Evolutionary conservation across 1,140 invertebrate species (phyloP).

Genomic region (Archegozetes longisetosus): DNA sequence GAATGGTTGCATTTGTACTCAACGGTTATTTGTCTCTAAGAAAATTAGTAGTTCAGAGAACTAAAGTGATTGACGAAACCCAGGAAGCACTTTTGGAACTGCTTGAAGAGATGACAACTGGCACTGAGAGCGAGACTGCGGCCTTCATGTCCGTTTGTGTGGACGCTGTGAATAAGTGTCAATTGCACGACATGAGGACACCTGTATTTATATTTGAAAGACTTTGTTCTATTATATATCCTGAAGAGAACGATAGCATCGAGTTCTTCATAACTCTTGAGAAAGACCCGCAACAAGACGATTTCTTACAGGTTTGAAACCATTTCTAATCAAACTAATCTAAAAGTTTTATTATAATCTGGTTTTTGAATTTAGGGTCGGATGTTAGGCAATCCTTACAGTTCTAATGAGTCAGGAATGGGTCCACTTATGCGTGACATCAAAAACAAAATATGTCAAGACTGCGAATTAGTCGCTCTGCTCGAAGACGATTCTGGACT

Average conservation of each 20-base stretch:
- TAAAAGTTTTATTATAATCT: neutral
- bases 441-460: conserved; percentile 94
- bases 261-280: conserved; percentile 93
- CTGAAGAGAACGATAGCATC: conserved; percentile 88
- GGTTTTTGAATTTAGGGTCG: conserved; percentile 39
- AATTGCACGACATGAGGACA: conserved; percentile 75
- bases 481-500: conserved; percentile 96
- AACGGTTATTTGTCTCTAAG: conserved; percentile 84
- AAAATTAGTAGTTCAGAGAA: conserved; percentile 80
- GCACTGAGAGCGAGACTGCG: conserved; percentile 86
- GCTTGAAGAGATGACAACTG: conserved; percentile 88
- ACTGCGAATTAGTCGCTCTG: conserved; percentile 89
- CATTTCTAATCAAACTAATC: neutral
- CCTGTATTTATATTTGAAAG: conserved; percentile 91
- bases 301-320: conserved; percentile 56
- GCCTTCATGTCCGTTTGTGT: conserved; percentile 95
- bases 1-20: conserved; percentile 68
- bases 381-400: conserved; percentile 96
- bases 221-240: conserved; percentile 91
- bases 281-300: conserved; percentile 96
- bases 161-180: conserved; percentile 85
- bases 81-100: conserved; percentile 87
- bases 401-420: conserved; percentile 74
- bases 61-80: conserved; percentile 85
- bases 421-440: conserved; percentile 94